Evolutionary conservation across 1,140 invertebrate species (phyloP).

Genomic region (Psilanteris sp.): DNA sequence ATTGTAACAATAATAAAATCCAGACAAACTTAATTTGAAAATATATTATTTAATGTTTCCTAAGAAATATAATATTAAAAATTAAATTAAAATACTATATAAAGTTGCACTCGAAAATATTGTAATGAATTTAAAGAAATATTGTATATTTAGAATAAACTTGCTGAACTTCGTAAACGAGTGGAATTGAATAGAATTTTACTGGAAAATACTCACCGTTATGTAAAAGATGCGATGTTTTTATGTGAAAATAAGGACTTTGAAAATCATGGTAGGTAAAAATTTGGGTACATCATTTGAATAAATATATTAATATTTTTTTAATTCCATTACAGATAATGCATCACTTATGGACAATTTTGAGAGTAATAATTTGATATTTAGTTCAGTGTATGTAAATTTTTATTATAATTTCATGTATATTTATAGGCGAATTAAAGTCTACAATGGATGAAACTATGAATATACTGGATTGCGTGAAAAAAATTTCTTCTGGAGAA

Average conservation of each 20-base stretch:
- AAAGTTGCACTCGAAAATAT: too few species aligned
- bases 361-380: background rate
- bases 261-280: background rate
- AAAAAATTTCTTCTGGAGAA: conserved; percentile 43
- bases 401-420: background rate
- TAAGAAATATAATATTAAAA: too few species aligned
- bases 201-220: conserved; percentile 57
- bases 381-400: too few species aligned
- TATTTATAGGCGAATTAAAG: conserved; percentile 46
- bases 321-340: background rate
- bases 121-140: too few species aligned
- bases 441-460: conserved; percentile 36
- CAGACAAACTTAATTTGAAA: too few species aligned
- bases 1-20: too few species aligned
- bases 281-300: too few species aligned
- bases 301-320: too few species aligned
- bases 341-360: background rate
- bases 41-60: too few species aligned
- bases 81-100: too few species aligned
- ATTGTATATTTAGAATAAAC: conserved; percentile 59
- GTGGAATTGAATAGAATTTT: conserved; percentile 61
- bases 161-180: conserved; percentile 52
- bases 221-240: conserved; percentile 56
- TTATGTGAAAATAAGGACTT: conserved; percentile 42
- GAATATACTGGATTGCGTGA: conserved; percentile 40